Percentiles rank a stretch among this genome's conserved stretches.
Evolutionary conservation across 2,888 invertebrate genomes (phyloP).

Genomic region (Anodontia alba): DNA sequence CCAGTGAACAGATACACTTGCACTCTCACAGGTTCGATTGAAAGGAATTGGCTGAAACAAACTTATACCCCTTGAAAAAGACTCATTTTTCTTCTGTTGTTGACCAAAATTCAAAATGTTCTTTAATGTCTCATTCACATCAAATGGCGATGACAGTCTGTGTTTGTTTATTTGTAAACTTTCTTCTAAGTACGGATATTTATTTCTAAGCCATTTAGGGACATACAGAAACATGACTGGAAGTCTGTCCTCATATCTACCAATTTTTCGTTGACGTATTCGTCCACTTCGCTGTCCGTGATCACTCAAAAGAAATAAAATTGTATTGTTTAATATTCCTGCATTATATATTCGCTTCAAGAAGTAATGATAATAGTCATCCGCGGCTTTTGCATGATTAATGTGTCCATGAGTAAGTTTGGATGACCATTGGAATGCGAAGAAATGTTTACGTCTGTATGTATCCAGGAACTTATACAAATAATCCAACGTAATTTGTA

Average conservation of each 20-base stretch:
- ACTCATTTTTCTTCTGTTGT: background rate
- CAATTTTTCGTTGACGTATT: conserved; percentile 76
- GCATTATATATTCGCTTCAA: conserved; percentile 64
- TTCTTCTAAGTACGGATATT: conserved; percentile 59
- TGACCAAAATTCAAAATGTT: conserved; percentile 61
- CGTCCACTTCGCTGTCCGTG: conserved; percentile 80
- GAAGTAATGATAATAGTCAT: conserved; percentile 74
- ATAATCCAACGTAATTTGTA: conserved; percentile 78
- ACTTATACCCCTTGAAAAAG: conserved; percentile 70
- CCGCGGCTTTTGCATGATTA: conserved; percentile 80
- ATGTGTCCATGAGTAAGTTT: conserved; percentile 81
- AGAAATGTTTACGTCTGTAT: conserved; percentile 77
- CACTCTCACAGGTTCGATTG: conserved; percentile 77
- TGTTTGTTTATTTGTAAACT: conserved; percentile 72
- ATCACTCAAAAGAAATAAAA: conserved; percentile 80
- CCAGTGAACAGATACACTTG: conserved; percentile 79
- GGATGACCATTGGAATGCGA: conserved; percentile 77
- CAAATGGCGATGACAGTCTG: conserved; percentile 79
- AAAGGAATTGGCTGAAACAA: conserved; percentile 73
- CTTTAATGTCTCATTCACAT: conserved; percentile 78
- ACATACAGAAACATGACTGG: conserved; percentile 79
- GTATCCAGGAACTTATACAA: conserved; percentile 76
- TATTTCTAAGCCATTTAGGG: conserved; percentile 71
- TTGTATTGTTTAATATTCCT: conserved; percentile 76
- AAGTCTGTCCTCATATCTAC: conserved; percentile 81